phyloP scores from a whole-genome alignment of 2,797 vertebrate species.

The Poeciliopsis paucimaculata region DNA sequence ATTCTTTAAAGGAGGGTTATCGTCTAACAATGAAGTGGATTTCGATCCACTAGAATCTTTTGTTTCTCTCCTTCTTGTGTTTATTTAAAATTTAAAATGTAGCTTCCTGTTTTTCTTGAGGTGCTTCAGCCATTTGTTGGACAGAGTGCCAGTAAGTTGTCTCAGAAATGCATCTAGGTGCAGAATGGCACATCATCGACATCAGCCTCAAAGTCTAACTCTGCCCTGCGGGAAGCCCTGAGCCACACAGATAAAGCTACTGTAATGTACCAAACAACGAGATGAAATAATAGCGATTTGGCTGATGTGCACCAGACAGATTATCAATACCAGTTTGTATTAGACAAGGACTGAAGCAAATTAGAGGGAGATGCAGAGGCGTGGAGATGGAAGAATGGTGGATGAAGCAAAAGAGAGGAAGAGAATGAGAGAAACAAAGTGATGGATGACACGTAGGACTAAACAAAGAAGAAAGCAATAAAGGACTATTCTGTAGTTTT shows the following conservation, averaged over 20 bases:
- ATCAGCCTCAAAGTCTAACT: slow-evolving; percentile 49
- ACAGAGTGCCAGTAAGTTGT: slow-evolving; percentile 27
- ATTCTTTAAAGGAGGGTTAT: slow-evolving; percentile 5
- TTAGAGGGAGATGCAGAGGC: slow-evolving; percentile 38
- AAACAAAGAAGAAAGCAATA: slow-evolving; percentile 77
- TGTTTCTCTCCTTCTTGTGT: slow-evolving; percentile 10
- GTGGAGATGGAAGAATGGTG: slow-evolving; percentile 11
- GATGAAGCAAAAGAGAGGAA: slow-evolving; percentile 9
- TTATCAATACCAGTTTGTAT: slow-evolving; percentile 71
- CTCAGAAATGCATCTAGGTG: slow-evolving; percentile 40
- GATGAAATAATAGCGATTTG: slow-evolving; percentile 50
- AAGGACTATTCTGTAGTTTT: slow-evolving; percentile 77
- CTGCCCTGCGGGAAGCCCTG: slow-evolving; percentile 22
- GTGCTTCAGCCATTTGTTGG: slow-evolving; percentile 20
- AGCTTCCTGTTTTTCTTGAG: slow-evolving; percentile 23
- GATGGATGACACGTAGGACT: slow-evolving; percentile 64
- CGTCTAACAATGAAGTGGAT: background rate
- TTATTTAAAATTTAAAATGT: slow-evolving; percentile 16
- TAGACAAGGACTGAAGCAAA: slow-evolving; percentile 47
- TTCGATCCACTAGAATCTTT: slow-evolving; percentile 22
- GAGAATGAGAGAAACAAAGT: slow-evolving; percentile 42
- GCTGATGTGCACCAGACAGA: slow-evolving; percentile 56
- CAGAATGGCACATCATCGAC: slow-evolving; percentile 9
- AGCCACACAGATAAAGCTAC: slow-evolving; percentile 30
- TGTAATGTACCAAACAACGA: slow-evolving; percentile 36